phyloP scores from a whole-genome alignment of 2,888 invertebrate species.

The Helleia helle region DNA sequence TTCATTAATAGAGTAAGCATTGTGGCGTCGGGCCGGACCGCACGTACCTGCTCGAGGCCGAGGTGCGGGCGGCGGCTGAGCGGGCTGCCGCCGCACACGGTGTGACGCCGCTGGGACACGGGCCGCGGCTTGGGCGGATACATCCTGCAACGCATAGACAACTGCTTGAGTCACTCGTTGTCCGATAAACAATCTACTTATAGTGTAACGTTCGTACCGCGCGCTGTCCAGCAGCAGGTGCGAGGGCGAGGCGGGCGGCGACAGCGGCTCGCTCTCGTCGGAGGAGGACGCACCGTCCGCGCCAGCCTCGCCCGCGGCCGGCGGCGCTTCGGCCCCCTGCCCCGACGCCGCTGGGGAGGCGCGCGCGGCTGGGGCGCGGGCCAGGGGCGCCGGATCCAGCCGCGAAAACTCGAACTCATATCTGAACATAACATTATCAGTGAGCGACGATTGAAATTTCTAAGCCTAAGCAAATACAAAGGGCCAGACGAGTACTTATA shows the following conservation, averaged over 20 bases:
- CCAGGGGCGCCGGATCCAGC: background rate
- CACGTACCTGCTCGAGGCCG: conserved; percentile 81
- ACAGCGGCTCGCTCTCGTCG: conserved; percentile 55
- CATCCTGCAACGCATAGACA: conserved; percentile 55
- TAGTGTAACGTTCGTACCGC: no score
- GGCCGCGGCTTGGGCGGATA: conserved; percentile 85
- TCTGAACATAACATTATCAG: no score
- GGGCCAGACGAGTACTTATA: no score
- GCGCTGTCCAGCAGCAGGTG: conserved; percentile 36
- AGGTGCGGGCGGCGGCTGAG: conserved; percentile 75
- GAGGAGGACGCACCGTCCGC: conserved; percentile 27
- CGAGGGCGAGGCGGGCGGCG: conserved; percentile 57
- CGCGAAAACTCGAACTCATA: conserved; percentile 20
- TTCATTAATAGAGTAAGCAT: no score
- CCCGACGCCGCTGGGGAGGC: conserved; percentile 13
- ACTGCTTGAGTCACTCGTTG: background rate
- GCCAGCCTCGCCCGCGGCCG: conserved; percentile 13
- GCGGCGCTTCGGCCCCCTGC: conserved; percentile 18
- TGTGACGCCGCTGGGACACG: conserved; percentile 75
- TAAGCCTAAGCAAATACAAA: no score
- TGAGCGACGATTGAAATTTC: no score
- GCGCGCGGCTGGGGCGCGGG: conserved; percentile 8
- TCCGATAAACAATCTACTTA: no score
- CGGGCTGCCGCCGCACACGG: conserved; percentile 89
- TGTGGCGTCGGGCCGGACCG: no score